Conservation (phyloP, 2,797 vertebrate species). For the Fratercula arctica region DNA sequence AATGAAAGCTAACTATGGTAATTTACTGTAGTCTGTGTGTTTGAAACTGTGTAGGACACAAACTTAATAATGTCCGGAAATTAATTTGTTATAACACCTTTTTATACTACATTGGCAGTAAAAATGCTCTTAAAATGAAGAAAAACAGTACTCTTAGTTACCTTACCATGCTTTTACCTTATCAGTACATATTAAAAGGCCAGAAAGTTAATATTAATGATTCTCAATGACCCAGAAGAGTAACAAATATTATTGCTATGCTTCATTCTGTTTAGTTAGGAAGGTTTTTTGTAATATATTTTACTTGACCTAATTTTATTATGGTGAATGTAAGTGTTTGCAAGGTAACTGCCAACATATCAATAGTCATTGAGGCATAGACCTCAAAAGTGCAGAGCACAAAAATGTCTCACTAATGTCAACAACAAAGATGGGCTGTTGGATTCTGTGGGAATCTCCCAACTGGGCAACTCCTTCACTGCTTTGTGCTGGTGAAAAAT, state of each 20-base stretch:
- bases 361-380: neutral
- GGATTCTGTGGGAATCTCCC: neutral
- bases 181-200: neutral
- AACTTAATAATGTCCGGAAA: neutral
- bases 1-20: neutral
- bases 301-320: neutral
- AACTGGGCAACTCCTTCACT: fast-evolving
- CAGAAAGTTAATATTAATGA: neutral
- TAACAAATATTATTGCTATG: neutral
- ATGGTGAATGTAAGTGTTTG: neutral
- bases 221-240: neutral
- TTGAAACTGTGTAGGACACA: neutral
- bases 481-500: neutral
- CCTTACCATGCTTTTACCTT: neutral
- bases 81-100: neutral
- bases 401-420: neutral
- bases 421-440: neutral
- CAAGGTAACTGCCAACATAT: neutral
- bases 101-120: neutral
- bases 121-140: neutral
- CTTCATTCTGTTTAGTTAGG: neutral
- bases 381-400: neutral
- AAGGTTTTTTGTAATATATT: neutral
- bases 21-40: neutral
- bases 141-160: neutral